Percentiles rank a stretch among this genome's conserved stretches.
Conservation (phyloP, 1,140 invertebrate genomes). For the Bemisia tabaci region DNA sequence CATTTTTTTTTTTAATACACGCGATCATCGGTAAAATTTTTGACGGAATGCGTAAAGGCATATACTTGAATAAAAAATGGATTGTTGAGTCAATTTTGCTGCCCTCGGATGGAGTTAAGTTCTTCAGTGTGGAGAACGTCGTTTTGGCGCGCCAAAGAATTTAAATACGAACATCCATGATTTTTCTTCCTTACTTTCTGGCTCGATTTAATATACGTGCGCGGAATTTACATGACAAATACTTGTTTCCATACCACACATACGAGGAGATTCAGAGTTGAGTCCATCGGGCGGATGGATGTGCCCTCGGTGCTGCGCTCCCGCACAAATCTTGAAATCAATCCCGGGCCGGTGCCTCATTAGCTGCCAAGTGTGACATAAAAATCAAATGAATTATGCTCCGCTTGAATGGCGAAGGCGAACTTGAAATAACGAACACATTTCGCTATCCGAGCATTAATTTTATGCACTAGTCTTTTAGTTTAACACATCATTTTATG, state of each 20-base stretch:
- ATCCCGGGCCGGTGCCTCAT: not conserved
- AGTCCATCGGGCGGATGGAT: too few species aligned
- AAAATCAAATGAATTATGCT: not conserved
- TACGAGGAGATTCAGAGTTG: not conserved
- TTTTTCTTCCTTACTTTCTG: not conserved
- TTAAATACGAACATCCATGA: not conserved
- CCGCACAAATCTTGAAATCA: not conserved
- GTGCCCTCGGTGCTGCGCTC: too few species aligned
- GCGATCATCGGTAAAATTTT: too few species aligned
- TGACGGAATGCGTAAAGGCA: too few species aligned
- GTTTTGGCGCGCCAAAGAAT: not conserved
- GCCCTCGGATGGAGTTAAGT: too few species aligned
- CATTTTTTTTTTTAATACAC: too few species aligned
- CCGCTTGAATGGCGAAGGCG: not conserved
- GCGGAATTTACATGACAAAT: not conserved
- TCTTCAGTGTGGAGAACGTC: too few species aligned
- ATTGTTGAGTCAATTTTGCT: too few species aligned
- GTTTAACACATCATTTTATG: not conserved
- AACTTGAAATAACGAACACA: not conserved
- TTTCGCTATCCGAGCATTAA: not conserved
- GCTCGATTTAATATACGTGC: not conserved
- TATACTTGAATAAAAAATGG: too few species aligned
- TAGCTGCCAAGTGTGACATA: not conserved
- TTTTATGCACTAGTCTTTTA: not conserved
- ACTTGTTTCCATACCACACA: not conserved